These are phyloP conservation scores for Tenualosa thibaudeaui DNA, from an alignment of 2,797 vertebrate genomes.

Conservation along the genomic window DNA sequence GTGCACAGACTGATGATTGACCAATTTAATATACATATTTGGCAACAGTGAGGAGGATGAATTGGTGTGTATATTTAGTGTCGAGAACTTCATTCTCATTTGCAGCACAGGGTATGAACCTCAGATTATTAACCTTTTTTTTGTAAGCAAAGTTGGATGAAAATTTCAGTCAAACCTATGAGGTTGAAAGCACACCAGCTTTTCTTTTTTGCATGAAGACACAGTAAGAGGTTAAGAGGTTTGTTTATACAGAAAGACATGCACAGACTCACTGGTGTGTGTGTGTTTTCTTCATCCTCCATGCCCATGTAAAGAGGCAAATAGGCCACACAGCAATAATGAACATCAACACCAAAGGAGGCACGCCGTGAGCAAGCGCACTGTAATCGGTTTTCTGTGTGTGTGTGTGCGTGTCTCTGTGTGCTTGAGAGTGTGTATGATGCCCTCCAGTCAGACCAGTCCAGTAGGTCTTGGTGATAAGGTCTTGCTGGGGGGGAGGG, in stretches of 20 bases:
- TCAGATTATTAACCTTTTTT: conserved; percentile 23
- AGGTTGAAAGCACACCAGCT: conserved; percentile 4
- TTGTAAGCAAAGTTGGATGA: not conserved
- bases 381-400: not conserved
- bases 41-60: conserved; percentile 58
- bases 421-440: not conserved
- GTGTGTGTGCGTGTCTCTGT: not conserved
- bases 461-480: not conserved
- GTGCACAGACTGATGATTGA: conserved; percentile 45
- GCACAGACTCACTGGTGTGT: conserved; percentile 48
- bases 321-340: conserved; percentile 62
- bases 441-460: not conserved
- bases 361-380: conserved; percentile 55
- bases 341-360: conserved; percentile 57
- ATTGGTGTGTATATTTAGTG: conserved; percentile 42
- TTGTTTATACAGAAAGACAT: conserved; percentile 43
- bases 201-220: conserved; percentile 28
- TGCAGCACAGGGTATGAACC: conserved; percentile 27
- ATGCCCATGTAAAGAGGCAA: conserved; percentile 48
- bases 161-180: not conserved
- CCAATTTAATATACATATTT: conserved; percentile 58
- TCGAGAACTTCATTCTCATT: conserved; percentile 14
- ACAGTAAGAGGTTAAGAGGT: conserved; percentile 9
- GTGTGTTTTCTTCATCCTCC: conserved; percentile 31
- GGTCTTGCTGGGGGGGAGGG: not conserved